These are phyloP conservation scores for Cryptophagus acutangulus DNA, from an alignment of 2,888 invertebrate genomes.

Conservation along the genomic window DNA sequence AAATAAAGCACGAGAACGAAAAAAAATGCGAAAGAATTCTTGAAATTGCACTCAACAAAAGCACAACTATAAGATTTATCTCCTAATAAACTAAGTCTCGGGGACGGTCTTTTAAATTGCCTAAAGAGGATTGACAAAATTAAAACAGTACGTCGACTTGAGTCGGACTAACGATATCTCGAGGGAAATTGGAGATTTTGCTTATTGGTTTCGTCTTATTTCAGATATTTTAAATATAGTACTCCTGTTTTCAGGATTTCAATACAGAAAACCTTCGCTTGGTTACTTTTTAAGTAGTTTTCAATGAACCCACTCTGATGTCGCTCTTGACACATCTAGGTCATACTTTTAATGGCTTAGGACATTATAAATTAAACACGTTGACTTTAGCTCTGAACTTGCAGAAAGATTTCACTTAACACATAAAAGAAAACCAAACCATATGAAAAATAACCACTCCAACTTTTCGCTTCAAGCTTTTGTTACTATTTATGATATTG, in stretches of 20 bases:
- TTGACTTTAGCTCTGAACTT: too few relatives aligned
- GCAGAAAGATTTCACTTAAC: constrained; percentile 1
- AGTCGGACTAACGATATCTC: constrained; percentile 35
- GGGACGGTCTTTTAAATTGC: constrained; percentile 37
- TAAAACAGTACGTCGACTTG: constrained; percentile 35
- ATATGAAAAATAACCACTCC: too few relatives aligned
- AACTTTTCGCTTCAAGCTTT: too few relatives aligned
- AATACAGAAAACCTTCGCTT: too few relatives aligned
- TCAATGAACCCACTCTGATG: too few relatives aligned
- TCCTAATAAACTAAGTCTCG: constrained; percentile 38
- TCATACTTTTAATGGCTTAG: neutral
- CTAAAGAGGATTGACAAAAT: constrained; percentile 43
- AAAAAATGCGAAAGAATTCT: constrained; percentile 14
- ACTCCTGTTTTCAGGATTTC: too few relatives aligned
- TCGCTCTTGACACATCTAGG: constrained; percentile 1
- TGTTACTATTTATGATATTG: too few relatives aligned
- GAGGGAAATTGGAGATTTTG: constrained; percentile 36
- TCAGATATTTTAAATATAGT: too few relatives aligned
- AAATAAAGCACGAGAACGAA: constrained; percentile 7
- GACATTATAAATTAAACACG: constrained; percentile 1
- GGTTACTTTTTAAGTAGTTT: too few relatives aligned
- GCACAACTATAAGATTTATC: constrained; percentile 38
- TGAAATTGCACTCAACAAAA: constrained; percentile 13
- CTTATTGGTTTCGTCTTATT: too few relatives aligned
- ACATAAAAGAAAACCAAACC: too few relatives aligned